phyloP scores from a whole-genome alignment of 35 echinoderm and acorn worm genomes.

The Patiria miniata region DNA sequence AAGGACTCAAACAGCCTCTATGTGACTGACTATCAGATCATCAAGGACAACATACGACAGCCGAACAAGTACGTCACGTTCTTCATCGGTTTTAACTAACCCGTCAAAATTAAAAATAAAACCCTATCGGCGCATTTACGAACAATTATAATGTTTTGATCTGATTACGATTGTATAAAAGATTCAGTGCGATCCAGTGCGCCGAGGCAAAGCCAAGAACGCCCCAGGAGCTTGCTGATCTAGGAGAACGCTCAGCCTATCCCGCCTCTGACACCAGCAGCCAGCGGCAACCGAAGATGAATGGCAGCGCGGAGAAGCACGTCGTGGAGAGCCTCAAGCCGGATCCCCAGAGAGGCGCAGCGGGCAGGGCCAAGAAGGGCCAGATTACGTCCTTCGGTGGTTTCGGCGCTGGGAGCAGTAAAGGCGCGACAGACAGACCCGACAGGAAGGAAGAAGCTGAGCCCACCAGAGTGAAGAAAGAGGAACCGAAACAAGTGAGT shows the following conservation, averaged over 20 bases:
- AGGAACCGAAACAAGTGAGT: background rate
- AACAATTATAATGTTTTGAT: background rate
- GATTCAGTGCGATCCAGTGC: slow-evolving; percentile 67
- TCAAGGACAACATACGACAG: slow-evolving; percentile 51
- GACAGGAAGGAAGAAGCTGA: background rate
- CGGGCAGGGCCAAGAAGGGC: background rate
- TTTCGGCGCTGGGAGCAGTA: background rate
- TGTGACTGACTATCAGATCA: slow-evolving; percentile 67
- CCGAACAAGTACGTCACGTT: slow-evolving; percentile 38
- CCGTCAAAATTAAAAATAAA: background rate
- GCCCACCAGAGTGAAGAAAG: background rate
- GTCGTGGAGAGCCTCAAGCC: background rate
- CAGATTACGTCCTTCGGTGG: background rate
- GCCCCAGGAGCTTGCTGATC: slow-evolving; percentile 28
- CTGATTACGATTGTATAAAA: background rate
- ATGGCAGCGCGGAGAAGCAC: slow-evolving; percentile 19
- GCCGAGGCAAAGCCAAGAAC: slow-evolving; percentile 53
- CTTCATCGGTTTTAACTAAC: background rate
- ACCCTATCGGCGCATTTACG: background rate
- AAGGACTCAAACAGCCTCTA: slow-evolving; percentile 64
- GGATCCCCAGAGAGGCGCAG: background rate
- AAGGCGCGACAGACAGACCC: background rate
- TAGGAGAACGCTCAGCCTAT: background rate
- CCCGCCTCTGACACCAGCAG: background rate
- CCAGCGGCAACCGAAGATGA: background rate